phyloP scores from a whole-genome alignment of 2,113 vertebrate species.

The Paramisgurnus dabryanus region DNA sequence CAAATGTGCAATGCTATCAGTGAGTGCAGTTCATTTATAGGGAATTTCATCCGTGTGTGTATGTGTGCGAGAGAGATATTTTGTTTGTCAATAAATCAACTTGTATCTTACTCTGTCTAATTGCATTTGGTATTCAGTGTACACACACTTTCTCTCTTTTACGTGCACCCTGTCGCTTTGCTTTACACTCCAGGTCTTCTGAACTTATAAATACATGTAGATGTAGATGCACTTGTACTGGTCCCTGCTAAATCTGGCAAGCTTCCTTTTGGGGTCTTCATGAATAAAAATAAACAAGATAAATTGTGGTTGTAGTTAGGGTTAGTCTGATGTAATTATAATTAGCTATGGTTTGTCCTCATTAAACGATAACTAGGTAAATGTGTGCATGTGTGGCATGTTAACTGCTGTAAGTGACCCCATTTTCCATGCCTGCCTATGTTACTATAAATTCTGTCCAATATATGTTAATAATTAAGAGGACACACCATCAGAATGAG shows the following conservation, averaged over 20 bases:
- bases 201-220: neutral
- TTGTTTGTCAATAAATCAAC: conserved; percentile 44
- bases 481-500: conserved; percentile 7
- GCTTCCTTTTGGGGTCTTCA: neutral
- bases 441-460: conserved; percentile 29
- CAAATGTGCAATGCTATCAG: neutral
- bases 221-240: too few species aligned
- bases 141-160: conserved; percentile 26
- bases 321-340: neutral
- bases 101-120: conserved; percentile 66
- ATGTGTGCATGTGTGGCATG: neutral
- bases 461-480: conserved; percentile 38
- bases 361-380: neutral
- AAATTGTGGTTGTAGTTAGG: too few species aligned
- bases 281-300: neutral
- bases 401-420: conserved; percentile 19
- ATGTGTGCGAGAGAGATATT: neutral
- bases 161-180: conserved; percentile 8
- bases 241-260: neutral
- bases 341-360: neutral
- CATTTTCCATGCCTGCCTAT: conserved; percentile 15
- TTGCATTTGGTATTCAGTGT: conserved; percentile 45
- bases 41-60: conserved; percentile 31
- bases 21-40: conserved; percentile 28
- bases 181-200: conserved; percentile 27